phyloP scores from a whole-genome alignment of 2,113 vertebrate genomes.

The Eolophus roseicapilla region DNA sequence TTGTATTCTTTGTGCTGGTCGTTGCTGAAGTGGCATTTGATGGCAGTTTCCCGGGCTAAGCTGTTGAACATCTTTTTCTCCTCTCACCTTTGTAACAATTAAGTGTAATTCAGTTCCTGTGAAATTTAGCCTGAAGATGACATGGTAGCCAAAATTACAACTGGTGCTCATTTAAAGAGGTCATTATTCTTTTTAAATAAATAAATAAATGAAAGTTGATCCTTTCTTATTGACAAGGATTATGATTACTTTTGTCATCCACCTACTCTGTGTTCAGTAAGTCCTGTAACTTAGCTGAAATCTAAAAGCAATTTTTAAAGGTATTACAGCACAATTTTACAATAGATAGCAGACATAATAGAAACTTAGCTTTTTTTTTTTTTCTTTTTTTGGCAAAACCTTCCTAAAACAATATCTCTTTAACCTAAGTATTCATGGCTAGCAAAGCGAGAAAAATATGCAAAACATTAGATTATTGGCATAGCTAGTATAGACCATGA shows the following conservation, averaged over 20 bases:
- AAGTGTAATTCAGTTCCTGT: neutral
- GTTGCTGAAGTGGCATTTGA: neutral
- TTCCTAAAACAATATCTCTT: neutral
- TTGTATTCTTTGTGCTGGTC: neutral
- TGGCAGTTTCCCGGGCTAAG: neutral
- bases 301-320: neutral
- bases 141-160: neutral
- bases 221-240: neutral
- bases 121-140: neutral
- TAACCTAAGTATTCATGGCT: neutral
- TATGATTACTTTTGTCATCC: neutral
- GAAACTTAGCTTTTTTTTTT: neutral
- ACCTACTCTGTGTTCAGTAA: neutral
- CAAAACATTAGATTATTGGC: neutral
- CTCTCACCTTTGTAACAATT: conserved; percentile 13
- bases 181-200: neutral
- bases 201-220: neutral
- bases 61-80: neutral
- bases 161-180: neutral
- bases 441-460: neutral
- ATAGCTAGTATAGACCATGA: neutral
- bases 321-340: neutral
- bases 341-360: neutral
- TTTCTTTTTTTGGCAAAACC: neutral
- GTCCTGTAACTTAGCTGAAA: neutral